These are phyloP conservation scores for Anableps anableps DNA, from an alignment of 2,797 vertebrate species.

Conservation along the genomic window DNA sequence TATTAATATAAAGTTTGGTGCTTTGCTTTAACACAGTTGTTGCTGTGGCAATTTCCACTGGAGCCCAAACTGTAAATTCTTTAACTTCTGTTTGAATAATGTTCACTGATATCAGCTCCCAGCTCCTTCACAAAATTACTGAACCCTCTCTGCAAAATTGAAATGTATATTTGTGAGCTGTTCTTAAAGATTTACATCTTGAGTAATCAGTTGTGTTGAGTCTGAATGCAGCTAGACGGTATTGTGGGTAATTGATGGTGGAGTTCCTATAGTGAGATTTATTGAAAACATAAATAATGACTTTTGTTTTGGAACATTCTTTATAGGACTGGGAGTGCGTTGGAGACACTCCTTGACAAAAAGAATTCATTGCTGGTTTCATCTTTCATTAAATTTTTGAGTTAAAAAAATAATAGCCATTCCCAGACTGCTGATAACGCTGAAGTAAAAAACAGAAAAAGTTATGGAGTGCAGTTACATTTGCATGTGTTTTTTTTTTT, in stretches of 20 bases:
- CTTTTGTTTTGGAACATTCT: neutral
- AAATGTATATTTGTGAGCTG: slow-evolving; percentile 6
- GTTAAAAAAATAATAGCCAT: neutral
- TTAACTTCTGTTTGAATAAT: slow-evolving; percentile 14
- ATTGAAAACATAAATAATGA: slow-evolving; percentile 1
- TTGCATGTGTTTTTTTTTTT: neutral
- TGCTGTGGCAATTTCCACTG: neutral
- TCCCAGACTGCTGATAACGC: neutral
- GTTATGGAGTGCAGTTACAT: neutral
- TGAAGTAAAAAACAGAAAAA: neutral
- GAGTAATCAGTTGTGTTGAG: slow-evolving; percentile 1
- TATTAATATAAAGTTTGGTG: neutral
- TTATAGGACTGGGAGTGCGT: neutral
- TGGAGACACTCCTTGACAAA: neutral
- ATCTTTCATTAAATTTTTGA: neutral
- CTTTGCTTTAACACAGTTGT: neutral
- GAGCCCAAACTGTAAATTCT: slow-evolving; percentile 1
- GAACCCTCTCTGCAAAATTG: slow-evolving; percentile 15
- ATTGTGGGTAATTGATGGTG: no score
- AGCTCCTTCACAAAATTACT: slow-evolving; percentile 10
- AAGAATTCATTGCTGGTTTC: neutral
- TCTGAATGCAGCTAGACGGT: neutral
- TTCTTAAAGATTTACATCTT: slow-evolving; percentile 17
- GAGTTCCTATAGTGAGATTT: neutral
- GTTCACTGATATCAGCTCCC: neutral